A percentile compares a stretch with the other conserved stretches of the same genome.
Evolutionary conservation across 2,888 invertebrate species (phyloP).

Genomic region (Acronicta alni): DNA sequence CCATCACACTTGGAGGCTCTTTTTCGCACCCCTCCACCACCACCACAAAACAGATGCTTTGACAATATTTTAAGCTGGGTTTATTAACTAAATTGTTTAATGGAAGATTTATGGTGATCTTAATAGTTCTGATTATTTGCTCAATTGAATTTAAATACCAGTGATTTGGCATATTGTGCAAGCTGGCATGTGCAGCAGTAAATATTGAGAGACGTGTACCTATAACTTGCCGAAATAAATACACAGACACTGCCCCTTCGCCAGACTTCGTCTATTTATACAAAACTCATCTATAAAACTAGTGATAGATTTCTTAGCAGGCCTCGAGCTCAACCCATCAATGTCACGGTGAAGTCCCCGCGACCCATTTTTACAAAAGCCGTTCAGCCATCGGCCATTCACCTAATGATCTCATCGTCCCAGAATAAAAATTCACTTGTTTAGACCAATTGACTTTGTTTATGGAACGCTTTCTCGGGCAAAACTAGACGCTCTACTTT

Average conservation of each 20-base stretch:
- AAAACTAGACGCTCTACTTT: slow-evolving; percentile 78
- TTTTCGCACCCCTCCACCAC: no score
- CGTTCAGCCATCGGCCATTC: slow-evolving; percentile 77
- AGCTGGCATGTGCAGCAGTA: slow-evolving; percentile 12
- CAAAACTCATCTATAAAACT: slow-evolving; percentile 36
- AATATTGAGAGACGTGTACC: slow-evolving; percentile 17
- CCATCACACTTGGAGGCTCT: no score
- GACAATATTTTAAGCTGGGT: slow-evolving; percentile 38
- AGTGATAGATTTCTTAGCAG: slow-evolving; percentile 45
- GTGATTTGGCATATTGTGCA: slow-evolving; percentile 32
- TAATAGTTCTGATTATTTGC: slow-evolving; percentile 24
- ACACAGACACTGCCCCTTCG: slow-evolving; percentile 6
- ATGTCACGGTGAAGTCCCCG: slow-evolving; percentile 80
- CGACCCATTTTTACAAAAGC: slow-evolving; percentile 77
- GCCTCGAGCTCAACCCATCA: slow-evolving; percentile 66
- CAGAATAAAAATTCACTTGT: slow-evolving; percentile 84
- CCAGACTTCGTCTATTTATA: slow-evolving; percentile 21
- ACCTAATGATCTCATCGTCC: slow-evolving; percentile 87
- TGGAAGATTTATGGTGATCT: slow-evolving; percentile 24
- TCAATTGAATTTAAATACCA: slow-evolving; percentile 24
- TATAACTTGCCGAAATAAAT: slow-evolving; percentile 24
- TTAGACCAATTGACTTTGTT: slow-evolving; percentile 85
- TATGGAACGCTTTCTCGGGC: slow-evolving; percentile 81
- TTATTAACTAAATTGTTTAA: slow-evolving; percentile 16
- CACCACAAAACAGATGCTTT: slow-evolving; percentile 62